phyloP scores from a whole-genome alignment of 2,888 invertebrate species.

The Polydrusus pterygomalis region DNA sequence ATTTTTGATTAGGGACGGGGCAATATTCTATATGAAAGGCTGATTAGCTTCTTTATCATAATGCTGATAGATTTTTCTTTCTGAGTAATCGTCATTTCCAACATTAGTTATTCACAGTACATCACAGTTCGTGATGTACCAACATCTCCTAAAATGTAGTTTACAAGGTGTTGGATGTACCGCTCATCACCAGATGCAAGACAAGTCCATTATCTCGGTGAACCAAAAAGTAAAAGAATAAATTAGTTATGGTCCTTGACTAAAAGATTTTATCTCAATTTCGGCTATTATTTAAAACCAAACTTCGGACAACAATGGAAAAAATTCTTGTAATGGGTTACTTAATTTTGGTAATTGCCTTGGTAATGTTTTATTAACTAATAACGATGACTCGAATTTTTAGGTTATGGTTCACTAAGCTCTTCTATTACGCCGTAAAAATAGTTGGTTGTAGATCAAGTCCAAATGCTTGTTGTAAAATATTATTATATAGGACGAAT shows the following conservation, averaged over 20 bases:
- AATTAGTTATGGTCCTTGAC: slow-evolving; percentile 40
- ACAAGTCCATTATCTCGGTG: not conserved
- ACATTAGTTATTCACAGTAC: not conserved
- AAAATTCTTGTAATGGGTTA: slow-evolving; percentile 34
- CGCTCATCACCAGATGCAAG: slow-evolving; percentile 2
- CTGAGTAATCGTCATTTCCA: not conserved
- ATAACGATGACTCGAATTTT: slow-evolving; percentile 40
- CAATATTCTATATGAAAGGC: not conserved
- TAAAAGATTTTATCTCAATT: slow-evolving; percentile 36
- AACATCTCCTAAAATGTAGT: no score
- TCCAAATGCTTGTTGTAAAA: not conserved
- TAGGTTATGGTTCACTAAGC: slow-evolving; percentile 30
- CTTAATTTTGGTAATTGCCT: slow-evolving; percentile 43
- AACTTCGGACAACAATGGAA: slow-evolving; percentile 28
- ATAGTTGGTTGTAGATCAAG: slow-evolving; percentile 3
- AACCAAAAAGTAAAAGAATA: slow-evolving; percentile 17
- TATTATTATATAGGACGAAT: no score
- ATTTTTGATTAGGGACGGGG: no score
- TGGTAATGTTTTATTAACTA: slow-evolving; percentile 33
- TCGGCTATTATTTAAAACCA: slow-evolving; percentile 20
- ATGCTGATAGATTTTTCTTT: not conserved
- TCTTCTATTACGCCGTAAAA: slow-evolving; percentile 16
- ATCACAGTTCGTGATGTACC: slow-evolving; percentile 1
- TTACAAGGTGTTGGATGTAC: no score
- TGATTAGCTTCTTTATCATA: not conserved